Evolutionary conservation across 1,140 invertebrate species (phyloP), one percentile per base, ranked within the genome.

Genomic region (Heliconius hewitsoni): DNA sequence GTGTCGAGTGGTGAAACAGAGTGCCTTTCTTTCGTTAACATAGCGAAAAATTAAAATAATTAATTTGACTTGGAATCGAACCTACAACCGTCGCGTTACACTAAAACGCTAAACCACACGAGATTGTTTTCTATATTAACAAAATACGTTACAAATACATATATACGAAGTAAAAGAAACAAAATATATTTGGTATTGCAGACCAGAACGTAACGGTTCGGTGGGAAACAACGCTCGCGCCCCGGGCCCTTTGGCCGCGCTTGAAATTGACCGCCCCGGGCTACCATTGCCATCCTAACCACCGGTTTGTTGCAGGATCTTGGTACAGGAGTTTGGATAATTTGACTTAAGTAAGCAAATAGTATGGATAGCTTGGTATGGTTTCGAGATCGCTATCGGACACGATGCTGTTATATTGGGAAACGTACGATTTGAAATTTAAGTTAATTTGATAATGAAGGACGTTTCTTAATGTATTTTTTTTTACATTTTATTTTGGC

Each of bases 151-250:
- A 27, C 3, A 18, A 23, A 23, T 23, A 23, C 19, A 60, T 60
- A 66, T 30, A 30, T 13, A 66, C n/a, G 27, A 30, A 66, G 4
- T 23, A 27, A 23, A 1, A 60, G 8, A 60, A 60, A 60, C 55
- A 60, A 60, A 46, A 23, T 23, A 23, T 66, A 66, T 66, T 66
- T 66, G 60, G 13, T 66, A 66, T 66, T 66, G 27, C 60, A 66
- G 23, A 23, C 60, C 52, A 76, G 55, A 70, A 55, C 50, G 74
- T 82, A 79, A 82, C 81, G 71, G 81, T 74, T 83, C 82, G 82
- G 84, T 85, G 84, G 84, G 84, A 85, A 85, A 77, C 71, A 74
- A 75, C 66, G 57, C 39, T 76, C 57, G 80, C 78, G 80, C 84
- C 66, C 46, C 57, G 81, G 84, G 82, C 84, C 46, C 70, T 81